A percentile compares a stretch with the other conserved stretches of the same genome.
phyloP scores from a whole-genome alignment of 2,113 vertebrate species.

The Pteruthius melanotis region DNA sequence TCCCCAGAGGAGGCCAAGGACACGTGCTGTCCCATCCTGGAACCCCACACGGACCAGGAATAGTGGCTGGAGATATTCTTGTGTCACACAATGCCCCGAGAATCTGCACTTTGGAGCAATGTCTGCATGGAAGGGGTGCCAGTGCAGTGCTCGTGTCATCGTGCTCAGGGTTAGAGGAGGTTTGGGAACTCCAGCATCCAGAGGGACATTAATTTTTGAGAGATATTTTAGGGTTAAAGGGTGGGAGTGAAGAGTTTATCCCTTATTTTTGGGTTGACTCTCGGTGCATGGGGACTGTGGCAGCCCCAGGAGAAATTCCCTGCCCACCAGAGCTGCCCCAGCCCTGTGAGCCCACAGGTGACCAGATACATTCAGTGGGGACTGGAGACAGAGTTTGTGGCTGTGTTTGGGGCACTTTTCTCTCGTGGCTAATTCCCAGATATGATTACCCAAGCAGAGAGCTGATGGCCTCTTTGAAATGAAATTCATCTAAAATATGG shows the following conservation, averaged over 20 bases:
- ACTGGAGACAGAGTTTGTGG: not conserved
- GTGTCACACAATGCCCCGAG: not conserved
- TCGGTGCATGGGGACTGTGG: accelerated
- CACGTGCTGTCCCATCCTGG: not conserved
- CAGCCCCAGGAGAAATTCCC: not conserved
- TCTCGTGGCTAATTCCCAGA: conserved; percentile 22
- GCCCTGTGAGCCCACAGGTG: not conserved
- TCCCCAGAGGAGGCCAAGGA: conserved; percentile 18
- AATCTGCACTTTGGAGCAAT: not conserved
- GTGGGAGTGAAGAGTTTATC: not conserved
- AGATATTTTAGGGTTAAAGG: not conserved
- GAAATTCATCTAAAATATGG: conserved; percentile 5
- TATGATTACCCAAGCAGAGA: conserved; percentile 25
- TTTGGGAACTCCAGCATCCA: not conserved
- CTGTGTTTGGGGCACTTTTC: not conserved
- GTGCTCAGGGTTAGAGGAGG: conserved; percentile 6
- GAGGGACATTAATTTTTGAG: not conserved
- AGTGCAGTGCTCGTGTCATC: not conserved
- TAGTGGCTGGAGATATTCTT: not conserved
- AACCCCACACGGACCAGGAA: not conserved
- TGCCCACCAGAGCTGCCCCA: not conserved
- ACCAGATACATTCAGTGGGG: not conserved
- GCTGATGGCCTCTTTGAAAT: not conserved
- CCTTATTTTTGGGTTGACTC: not conserved
- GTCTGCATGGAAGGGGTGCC: not conserved